These are phyloP conservation scores for Merluccius polli DNA, from an alignment of 2,797 vertebrate genomes.

Conservation along the genomic window DNA sequence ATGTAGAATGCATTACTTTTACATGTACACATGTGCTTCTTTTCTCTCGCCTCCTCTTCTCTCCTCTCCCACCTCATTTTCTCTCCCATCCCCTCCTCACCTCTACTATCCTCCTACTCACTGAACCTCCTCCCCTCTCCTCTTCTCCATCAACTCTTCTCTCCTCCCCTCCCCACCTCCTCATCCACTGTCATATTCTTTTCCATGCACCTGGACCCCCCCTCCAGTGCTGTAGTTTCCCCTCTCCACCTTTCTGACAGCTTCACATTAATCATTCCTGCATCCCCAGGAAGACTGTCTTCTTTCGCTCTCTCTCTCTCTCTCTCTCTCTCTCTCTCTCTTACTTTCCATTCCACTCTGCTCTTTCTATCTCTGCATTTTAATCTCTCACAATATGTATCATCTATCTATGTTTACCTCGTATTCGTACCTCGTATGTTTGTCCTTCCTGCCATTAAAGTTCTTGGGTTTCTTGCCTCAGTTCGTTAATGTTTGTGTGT, in stretches of 20 bases:
- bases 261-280: slow-evolving; percentile 74
- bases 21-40: neutral
- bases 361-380: neutral
- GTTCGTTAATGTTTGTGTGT: neutral
- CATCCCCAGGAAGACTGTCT: slow-evolving; percentile 51
- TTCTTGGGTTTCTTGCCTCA: neutral
- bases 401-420: neutral
- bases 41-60: neutral
- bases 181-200: slow-evolving; percentile 46
- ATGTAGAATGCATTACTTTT: neutral
- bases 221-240: slow-evolving; percentile 60
- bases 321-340: slow-evolving; percentile 14
- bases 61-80: neutral
- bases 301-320: slow-evolving; percentile 8
- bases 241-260: slow-evolving; percentile 70
- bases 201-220: slow-evolving; percentile 58
- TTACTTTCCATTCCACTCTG: neutral
- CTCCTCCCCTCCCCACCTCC: slow-evolving; percentile 18
- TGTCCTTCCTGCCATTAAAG: neutral
- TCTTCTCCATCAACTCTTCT: slow-evolving; percentile 17
- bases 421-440: neutral
- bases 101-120: slow-evolving; percentile 6
- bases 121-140: slow-evolving; percentile 12
- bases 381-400: neutral
- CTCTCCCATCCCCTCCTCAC: slow-evolving; percentile 8